Conservation (phyloP, 2,888 invertebrate species). For the Synergus laeviventris region DNA sequence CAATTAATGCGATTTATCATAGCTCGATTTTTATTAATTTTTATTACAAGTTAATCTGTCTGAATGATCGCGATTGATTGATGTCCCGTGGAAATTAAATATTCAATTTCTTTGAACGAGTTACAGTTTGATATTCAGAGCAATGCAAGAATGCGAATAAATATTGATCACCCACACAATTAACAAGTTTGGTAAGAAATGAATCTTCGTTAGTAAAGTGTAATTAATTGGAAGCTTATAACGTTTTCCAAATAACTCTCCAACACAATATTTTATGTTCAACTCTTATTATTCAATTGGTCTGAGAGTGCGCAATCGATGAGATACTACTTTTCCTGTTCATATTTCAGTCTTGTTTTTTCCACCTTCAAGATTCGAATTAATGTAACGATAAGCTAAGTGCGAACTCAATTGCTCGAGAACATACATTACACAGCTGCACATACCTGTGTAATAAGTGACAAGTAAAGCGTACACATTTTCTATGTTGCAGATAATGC, state of each 20-base stretch:
- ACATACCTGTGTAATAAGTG: constrained; percentile 54
- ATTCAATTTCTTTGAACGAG: not conserved
- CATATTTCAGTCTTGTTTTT: constrained; percentile 30
- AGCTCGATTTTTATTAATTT: not conserved
- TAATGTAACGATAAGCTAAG: constrained; percentile 39
- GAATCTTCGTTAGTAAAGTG: constrained; percentile 3
- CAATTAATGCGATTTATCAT: constrained; percentile 16
- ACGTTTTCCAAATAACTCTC: not conserved
- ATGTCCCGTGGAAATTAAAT: not conserved
- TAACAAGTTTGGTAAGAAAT: not conserved
- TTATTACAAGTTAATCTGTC: not conserved
- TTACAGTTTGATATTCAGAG: not conserved
- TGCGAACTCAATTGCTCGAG: constrained; percentile 37
- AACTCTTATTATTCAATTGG: constrained; percentile 30
- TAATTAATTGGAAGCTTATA: not conserved
- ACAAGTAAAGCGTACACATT: constrained; percentile 47
- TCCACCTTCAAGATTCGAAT: constrained; percentile 26
- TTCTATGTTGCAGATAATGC: constrained; percentile 48
- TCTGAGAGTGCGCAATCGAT: constrained; percentile 7
- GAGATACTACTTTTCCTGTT: constrained; percentile 16
- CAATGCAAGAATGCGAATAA: constrained; percentile 12
- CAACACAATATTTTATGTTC: not conserved
- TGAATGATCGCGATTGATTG: not conserved
- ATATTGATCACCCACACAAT: not conserved
- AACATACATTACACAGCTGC: constrained; percentile 38